phyloP scores from a whole-genome alignment of 2,113 vertebrate genomes.

The Seriola dumerili region DNA sequence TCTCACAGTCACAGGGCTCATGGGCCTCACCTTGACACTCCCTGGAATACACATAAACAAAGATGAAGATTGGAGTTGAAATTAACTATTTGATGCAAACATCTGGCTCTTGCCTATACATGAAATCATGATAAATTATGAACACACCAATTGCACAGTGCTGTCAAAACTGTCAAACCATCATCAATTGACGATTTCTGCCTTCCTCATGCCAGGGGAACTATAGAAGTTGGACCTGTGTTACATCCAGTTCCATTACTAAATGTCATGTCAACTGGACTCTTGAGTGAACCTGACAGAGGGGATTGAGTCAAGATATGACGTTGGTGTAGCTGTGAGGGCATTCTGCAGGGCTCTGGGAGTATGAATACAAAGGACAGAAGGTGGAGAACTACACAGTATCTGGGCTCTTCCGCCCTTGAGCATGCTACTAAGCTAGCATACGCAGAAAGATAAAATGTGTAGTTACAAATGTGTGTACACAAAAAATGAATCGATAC shows the following conservation, averaged over 20 bases:
- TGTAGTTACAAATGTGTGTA: neutral
- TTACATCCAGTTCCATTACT: constrained; percentile 27
- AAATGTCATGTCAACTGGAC: constrained; percentile 25
- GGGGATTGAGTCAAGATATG: neutral
- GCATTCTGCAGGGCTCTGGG: neutral
- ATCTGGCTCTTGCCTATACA: neutral
- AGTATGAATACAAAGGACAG: neutral
- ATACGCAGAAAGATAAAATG: neutral
- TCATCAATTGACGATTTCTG: constrained; percentile 2
- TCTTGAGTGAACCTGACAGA: constrained; percentile 36
- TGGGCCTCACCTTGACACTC: constrained; percentile 98
- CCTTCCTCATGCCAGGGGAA: constrained; percentile 7
- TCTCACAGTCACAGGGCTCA: constrained; percentile 97
- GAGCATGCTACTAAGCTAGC: neutral
- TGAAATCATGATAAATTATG: neutral
- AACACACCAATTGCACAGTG: neutral
- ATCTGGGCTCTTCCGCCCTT: constrained; percentile 2
- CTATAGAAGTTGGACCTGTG: neutral
- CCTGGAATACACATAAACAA: constrained; percentile 79
- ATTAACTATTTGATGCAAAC: neutral
- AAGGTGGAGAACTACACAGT: constrained; percentile 6
- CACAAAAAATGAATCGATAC: neutral
- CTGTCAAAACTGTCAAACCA: neutral
- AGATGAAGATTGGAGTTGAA: neutral
- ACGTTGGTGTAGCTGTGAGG: neutral